Base-by-base conservation (phyloP, 2,888 invertebrate species). In the Dorcus hopei region DNA sequence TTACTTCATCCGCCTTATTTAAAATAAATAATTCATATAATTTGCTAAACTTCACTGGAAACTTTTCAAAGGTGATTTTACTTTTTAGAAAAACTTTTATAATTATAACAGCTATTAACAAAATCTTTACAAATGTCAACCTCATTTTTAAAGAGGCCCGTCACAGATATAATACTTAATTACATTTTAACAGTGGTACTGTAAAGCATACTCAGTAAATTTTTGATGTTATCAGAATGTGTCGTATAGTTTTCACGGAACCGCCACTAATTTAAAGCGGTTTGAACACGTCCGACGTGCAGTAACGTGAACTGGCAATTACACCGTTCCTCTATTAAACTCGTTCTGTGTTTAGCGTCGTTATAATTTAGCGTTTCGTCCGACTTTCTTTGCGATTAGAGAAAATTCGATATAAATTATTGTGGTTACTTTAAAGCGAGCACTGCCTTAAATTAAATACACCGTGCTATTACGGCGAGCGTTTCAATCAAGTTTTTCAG, bases 251-350 rank as follows among this genome's bases (percentile, higher is more conserved):
- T 70, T 61, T 70, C 68, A 66, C 63, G 65, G 68, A 69, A 71
- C 65, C 64, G 68, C 68, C 68, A 63, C 68, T 70, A 70, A 71
- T 70, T 72, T 67, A 61, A 68, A 64, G 66, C 66, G 66, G 63
- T 70, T 70, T 68, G 66, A 67, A 67, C 61, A 65, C 62, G 64
- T 58, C 26, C 63, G 59, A 68, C 66, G 68, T 67, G 66, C 65
- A 65, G 67, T 69, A 45, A 45, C 11, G 23, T 19, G 70, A 68
- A 63, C 66, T 58, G 58, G 67, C 71, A 72, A 72, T 72, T 72
- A 72, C 63, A 45, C 54, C 19, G 47, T 23, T 26, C 42, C 45
- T 47, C 38, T 54, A 61, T 64, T 67, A 62, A 65, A 65, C 58
- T 60, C 58, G 62, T 58, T 54, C 41, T 47, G 49, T 48, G n/a